Evolutionary conservation across 2,797 vertebrate species (phyloP).

Genomic region (Gouania willdenowi): DNA sequence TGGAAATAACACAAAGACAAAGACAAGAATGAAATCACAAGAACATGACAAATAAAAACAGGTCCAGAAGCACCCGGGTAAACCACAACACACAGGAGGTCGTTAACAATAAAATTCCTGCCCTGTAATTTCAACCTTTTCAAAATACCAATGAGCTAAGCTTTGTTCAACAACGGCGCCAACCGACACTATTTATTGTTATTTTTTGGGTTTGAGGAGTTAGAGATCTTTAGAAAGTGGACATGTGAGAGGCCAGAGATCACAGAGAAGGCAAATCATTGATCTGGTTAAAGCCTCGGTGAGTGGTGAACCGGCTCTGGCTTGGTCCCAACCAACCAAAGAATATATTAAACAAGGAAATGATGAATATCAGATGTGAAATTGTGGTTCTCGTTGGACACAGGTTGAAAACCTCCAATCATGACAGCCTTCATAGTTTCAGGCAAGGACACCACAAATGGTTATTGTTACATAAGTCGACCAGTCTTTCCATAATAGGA

Average conservation of each 20-base stretch:
- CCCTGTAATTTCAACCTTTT: slow-evolving; percentile 10
- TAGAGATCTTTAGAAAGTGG: slow-evolving; percentile 20
- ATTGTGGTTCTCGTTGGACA: slow-evolving; percentile 50
- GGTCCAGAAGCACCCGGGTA: too few relatives aligned
- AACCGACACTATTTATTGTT: slow-evolving; percentile 16
- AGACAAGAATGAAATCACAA: slow-evolving; percentile 33
- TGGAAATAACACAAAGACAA: slow-evolving; percentile 16
- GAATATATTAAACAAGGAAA: slow-evolving; percentile 44
- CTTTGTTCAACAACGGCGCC: slow-evolving; percentile 23
- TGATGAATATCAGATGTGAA: slow-evolving; percentile 63
- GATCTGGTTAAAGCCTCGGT: too few relatives aligned
- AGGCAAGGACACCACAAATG: slow-evolving; percentile 14
- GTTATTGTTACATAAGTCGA: slow-evolving; percentile 8
- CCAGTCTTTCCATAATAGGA: neutral
- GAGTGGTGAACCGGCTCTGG: slow-evolving; percentile 48
- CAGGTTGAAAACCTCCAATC: slow-evolving; percentile 54
- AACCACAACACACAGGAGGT: slow-evolving; percentile 29
- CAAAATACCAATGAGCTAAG: slow-evolving; percentile 5
- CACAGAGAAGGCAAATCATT: slow-evolving; percentile 31
- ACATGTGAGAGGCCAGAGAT: slow-evolving; percentile 22
- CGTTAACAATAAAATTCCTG: slow-evolving; percentile 21
- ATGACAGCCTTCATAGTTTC: slow-evolving; percentile 9
- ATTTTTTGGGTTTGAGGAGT: slow-evolving; percentile 30
- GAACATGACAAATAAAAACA: too few relatives aligned
- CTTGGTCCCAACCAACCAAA: slow-evolving; percentile 42